A percentile compares a stretch with the other conserved stretches of the same genome.
Conservation (phyloP, 2,888 invertebrate species). For the Trichogramma dendrolimi region DNA sequence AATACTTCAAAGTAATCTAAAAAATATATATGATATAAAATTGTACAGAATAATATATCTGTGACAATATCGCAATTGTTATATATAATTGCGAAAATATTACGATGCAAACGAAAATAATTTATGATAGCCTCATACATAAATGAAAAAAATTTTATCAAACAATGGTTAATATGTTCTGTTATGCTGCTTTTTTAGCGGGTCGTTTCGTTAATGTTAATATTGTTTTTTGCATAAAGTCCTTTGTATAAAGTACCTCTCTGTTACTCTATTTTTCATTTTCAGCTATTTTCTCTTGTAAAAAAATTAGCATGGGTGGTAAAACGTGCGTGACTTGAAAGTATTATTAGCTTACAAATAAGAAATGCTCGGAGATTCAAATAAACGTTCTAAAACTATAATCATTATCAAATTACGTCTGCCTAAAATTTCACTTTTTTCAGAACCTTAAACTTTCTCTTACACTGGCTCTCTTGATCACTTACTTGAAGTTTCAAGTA, state of each 20-base stretch:
- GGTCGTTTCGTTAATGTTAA: too few relatives aligned
- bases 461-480: background rate
- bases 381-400: constrained; percentile 1
- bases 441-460: background rate
- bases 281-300: constrained; percentile 9
- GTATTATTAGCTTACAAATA: constrained; percentile 28
- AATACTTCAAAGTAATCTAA: too few relatives aligned
- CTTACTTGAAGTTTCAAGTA: background rate
- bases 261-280: constrained; percentile 29
- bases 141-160: too few relatives aligned
- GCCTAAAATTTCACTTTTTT: background rate
- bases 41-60: too few relatives aligned
- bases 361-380: constrained; percentile 23
- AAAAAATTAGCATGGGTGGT: constrained; percentile 7
- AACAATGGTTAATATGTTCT: too few relatives aligned
- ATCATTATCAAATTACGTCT: background rate
- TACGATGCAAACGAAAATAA: too few relatives aligned
- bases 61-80: too few relatives aligned
- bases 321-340: constrained; percentile 22
- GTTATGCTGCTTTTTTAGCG: too few relatives aligned
- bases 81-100: too few relatives aligned
- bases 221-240: constrained; percentile 25
- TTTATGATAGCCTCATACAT: too few relatives aligned
- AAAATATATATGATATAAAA: too few relatives aligned
- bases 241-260: constrained; percentile 40